Base-by-base conservation (phyloP, 2,797 vertebrate genomes). In the Buceros bicornis region DNA sequence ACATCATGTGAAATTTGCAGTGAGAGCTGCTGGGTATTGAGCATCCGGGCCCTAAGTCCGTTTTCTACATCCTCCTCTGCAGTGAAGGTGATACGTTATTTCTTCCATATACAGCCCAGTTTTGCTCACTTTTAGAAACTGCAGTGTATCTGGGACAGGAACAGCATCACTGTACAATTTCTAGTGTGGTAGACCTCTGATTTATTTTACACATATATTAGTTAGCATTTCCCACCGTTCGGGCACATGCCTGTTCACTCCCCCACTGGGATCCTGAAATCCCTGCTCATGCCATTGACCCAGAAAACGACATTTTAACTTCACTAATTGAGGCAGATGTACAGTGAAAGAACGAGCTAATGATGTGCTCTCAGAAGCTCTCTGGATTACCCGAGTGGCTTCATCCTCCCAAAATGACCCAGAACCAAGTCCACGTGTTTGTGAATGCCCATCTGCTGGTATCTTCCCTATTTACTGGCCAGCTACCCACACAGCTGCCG, bases 401-500 rank as follows among this genome's bases (percentile, higher is more conserved):
- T 58, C 45, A 6, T 57, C 37, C 54, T 77, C 56, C 73, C 51
- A 26, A 13, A 61, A 28, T 21, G 33, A 7, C 18, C 42, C 53
- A 29, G 24, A 20, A 31, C 14, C 31, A 50, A 17, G 37, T 18
- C 33, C 33, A 4, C 2, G 18, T 0, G 0, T 4, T 37, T 50
- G 1, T 28, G 5, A 65, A 5, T 15, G 43, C 61, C 37, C 81
- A 25, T 53, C n/a, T 53, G 21, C 6, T 2, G 4, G 5, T 31
- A 48, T 19, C 54, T 65, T 17, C 26, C 60, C 43, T 28, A 2
- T 37, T 67, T 35, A 12, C 40, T 21, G 3, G 42, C 25, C 69
- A 35, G 43, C 35, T 25, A 28, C 64, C 42, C 18, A 25, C 16
- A 25, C 35, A 16, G n/a, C 40, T 35, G 24, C 35, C 0, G 4